Base-by-base conservation (phyloP, 2,113 vertebrate genomes). In the Euleptes europaea region DNA sequence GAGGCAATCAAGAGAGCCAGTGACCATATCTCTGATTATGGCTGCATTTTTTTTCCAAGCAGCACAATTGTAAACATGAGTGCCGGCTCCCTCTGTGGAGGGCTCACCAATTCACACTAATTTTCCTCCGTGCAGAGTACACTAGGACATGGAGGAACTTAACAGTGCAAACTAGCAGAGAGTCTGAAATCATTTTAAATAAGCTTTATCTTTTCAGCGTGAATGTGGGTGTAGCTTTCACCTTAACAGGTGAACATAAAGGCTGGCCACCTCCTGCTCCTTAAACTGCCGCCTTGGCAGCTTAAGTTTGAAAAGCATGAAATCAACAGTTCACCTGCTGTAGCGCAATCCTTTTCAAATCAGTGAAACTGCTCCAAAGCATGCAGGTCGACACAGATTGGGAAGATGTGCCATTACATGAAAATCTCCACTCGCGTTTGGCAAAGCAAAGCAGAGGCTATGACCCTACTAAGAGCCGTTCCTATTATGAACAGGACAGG, bases 401-500 rank as follows among this genome's bases (percentile, higher is more conserved):
- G 54, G 54, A 65, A 44, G 26, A 57, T 40, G 28, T 33, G 23
- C n/a, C 23, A n/a, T 28, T 40, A n/a, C 44, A 21, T n/a, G 38
- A 44, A 21, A 14, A 44, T 65, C 77, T 65, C 60, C 21, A 44
- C 26, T 65, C n/a, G 28, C 13, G 28, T 19, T 79, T 28, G 63
- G 60, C 57, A 79, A 65, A 13, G 33, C 54, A 78, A 40, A n/a
- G 38, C 40, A 65, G n/a, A 57, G 17, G 31, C 11, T 73, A 44
- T 73, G 26, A 28, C 40, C 35, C 17, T 0, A 15, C 74, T n/a
- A 57, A 3, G 0, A 42, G 9, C 17, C 38, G 28, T 77, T 76
- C 51, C 35, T 1, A 1, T 66, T 71, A 33, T 40, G 80, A 51
- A 78, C 8, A 33, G 15, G 21, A 66, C 0, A 0, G 33, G 12